Evolutionary conservation across 2,113 vertebrate genomes (phyloP), one percentile per base, ranked within the genome.

Genomic region (Gambusia affinis): DNA sequence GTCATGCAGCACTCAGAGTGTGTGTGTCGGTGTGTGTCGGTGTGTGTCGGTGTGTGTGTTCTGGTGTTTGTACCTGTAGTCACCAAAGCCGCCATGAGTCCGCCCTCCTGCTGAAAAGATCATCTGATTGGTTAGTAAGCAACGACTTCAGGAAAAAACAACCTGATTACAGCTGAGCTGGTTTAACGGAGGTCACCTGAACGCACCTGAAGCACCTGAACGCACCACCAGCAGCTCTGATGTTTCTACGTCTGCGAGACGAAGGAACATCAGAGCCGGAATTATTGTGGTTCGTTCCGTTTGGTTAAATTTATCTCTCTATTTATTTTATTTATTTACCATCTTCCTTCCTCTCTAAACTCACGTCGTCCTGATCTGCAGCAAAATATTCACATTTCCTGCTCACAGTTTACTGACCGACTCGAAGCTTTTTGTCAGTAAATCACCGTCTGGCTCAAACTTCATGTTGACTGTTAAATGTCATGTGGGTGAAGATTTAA

Each of bases 21-120:
- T 33, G 35, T 11, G 30, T 30, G 30, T 30, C 30, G 27, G 33
- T 35, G 33, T 35, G 30, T 30, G 30, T 30, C 30, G 27, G 33
- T 35, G 33, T 35, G 35, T 35, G 33, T 35, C 33, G 8, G 35
- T 35, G 44, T 47, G 14, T 47, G 62, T 76, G 67, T 54, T 54
- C 19, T 24, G 61, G 29, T 66, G 71, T 82, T 19, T 73, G 24
- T 97, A 99, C 97, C 97, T 98, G 97, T 96, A 98, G 85, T 97
- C 96, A 85, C 98, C 96, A 42, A 96, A 97, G 93, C 96, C 96
- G 89, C 95, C 91, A 51, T 94, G 95, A 64, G 95, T 96, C 93
- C 95, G 96, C 70, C 95, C 95, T 83, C 95, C 97, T 97, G 93
- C 73, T 92, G 79, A 81, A 91, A 82, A 92, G 67, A 90, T 83